These are phyloP conservation scores for Polyploca ridens DNA, from an alignment of 2,888 invertebrate species.

Conservation along the genomic window DNA sequence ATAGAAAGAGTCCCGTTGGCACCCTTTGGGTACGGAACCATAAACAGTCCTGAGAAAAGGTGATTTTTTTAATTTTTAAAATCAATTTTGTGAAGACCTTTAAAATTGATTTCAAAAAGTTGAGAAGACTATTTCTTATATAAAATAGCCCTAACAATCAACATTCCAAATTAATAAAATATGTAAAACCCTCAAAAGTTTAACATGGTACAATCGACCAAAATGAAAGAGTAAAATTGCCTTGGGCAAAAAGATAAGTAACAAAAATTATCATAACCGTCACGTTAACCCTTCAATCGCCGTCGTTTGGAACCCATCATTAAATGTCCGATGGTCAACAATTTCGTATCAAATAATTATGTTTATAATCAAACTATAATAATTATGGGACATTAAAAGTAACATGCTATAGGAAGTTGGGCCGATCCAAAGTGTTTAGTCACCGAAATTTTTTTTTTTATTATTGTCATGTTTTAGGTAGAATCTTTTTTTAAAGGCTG, in stretches of 20 bases:
- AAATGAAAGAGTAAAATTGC: background rate
- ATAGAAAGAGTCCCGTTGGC: too few relatives aligned
- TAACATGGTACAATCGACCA: background rate
- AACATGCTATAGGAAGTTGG: background rate
- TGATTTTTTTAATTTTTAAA: too few relatives aligned
- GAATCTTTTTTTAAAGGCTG: background rate
- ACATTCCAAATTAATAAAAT: background rate
- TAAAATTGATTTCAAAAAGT: background rate
- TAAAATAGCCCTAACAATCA: background rate
- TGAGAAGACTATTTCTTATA: background rate
- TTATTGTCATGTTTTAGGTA: background rate
- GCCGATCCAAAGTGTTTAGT: constrained; percentile 4
- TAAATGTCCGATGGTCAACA: constrained; percentile 36
- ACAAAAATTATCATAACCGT: constrained; percentile 10
- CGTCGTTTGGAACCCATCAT: constrained; percentile 33
- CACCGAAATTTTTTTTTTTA: background rate
- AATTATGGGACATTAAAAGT: constrained; percentile 19
- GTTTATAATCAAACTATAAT: constrained; percentile 37
- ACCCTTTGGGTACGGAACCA: too few relatives aligned
- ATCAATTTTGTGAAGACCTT: too few relatives aligned
- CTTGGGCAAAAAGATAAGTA: background rate
- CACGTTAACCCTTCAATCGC: constrained; percentile 33
- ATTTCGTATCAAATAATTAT: constrained; percentile 43
- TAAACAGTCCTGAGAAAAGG: too few relatives aligned
- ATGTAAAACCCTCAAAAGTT: background rate